Conservation (phyloP, 2,113 vertebrate genomes). For the Epinephelus cyanopodus region DNA sequence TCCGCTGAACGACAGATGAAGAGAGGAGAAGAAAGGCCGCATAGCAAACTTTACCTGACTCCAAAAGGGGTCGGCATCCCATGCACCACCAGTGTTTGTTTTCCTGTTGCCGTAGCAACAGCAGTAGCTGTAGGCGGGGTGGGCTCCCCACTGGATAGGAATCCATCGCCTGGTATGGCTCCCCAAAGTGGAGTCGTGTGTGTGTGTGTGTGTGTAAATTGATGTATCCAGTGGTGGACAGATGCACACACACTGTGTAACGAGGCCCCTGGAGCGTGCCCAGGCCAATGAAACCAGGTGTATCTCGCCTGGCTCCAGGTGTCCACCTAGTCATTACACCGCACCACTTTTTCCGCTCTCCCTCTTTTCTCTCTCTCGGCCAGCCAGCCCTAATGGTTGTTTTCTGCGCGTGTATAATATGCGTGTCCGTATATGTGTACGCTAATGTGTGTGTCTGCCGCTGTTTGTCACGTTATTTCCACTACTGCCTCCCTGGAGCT, state of each 20-base stretch:
- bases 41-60: slow-evolving; percentile 38
- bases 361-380: slow-evolving; percentile 31
- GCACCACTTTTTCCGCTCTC: slow-evolving; percentile 71
- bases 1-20: slow-evolving; percentile 36
- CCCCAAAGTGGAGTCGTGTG: slow-evolving; percentile 37
- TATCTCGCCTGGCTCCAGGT: slow-evolving; percentile 72
- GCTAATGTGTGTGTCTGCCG: slow-evolving; percentile 25
- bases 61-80: slow-evolving; percentile 16
- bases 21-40: slow-evolving; percentile 37
- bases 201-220: slow-evolving; percentile 28
- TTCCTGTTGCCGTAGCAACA: slow-evolving; percentile 60
- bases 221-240: slow-evolving; percentile 67
- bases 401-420: slow-evolving; percentile 57
- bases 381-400: slow-evolving; percentile 61
- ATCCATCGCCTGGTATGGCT: slow-evolving; percentile 43
- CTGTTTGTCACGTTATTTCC: slow-evolving; percentile 48
- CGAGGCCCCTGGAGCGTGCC: slow-evolving; percentile 70
- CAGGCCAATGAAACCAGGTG: slow-evolving; percentile 78
- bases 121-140: slow-evolving; percentile 33
- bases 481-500: slow-evolving; percentile 20
- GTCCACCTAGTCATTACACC: slow-evolving; percentile 74
- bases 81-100: slow-evolving; percentile 66
- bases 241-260: slow-evolving; percentile 53
- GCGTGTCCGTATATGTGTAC: slow-evolving; percentile 19
- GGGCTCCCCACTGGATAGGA: slow-evolving; percentile 46